A percentile compares a stretch with the other conserved stretches of the same genome.
These are phyloP conservation scores for Salvelinus fontinalis DNA, from an alignment of 2,113 vertebrate species.

Conservation along the genomic window DNA sequence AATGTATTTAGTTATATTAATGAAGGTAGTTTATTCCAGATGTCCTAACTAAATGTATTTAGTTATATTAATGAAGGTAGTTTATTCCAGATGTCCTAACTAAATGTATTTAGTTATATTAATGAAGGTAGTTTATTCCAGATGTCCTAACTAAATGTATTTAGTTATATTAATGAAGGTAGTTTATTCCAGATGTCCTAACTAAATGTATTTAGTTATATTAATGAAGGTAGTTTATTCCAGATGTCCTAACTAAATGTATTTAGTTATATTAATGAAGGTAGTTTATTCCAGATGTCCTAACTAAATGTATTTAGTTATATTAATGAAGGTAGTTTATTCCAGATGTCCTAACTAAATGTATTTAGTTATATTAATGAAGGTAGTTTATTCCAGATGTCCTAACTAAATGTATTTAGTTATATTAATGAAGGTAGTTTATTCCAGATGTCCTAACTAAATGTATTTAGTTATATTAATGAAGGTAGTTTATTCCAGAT, in stretches of 20 bases:
- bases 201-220: slow-evolving; percentile 66
- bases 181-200: slow-evolving; percentile 75
- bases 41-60: slow-evolving; percentile 31
- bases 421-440: no score
- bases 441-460: slow-evolving; percentile 70
- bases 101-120: slow-evolving; percentile 52
- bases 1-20: slow-evolving; percentile 29
- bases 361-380: no score
- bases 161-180: no score
- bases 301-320: slow-evolving; percentile 73
- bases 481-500: slow-evolving; percentile 65
- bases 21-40: slow-evolving; percentile 63
- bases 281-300: slow-evolving; percentile 71
- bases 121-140: slow-evolving; percentile 33
- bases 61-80: no score
- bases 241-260: slow-evolving; percentile 70
- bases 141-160: slow-evolving; percentile 63
- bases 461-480: no score
- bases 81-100: slow-evolving; percentile 79
- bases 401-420: slow-evolving; percentile 74
- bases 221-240: no score
- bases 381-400: slow-evolving; percentile 70
- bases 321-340: no score
- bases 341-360: slow-evolving; percentile 70
- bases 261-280: no score